A percentile compares a stretch with the other conserved stretches of the same genome.
These are phyloP conservation scores for Vulpes ferrilata DNA, from an alignment of 2,113 vertebrate genomes.

Conservation along the genomic window DNA sequence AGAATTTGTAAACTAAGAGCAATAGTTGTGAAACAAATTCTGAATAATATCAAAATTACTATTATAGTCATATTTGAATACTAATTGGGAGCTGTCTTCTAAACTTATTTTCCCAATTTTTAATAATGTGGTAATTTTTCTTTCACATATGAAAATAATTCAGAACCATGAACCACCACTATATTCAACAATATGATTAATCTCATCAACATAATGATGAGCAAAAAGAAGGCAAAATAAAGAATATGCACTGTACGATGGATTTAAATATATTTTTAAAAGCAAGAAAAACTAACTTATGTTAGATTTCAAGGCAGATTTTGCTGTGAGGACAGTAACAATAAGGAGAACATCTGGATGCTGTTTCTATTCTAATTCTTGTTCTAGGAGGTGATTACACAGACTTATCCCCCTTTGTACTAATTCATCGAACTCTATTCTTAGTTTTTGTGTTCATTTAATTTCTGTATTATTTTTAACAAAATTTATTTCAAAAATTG, in stretches of 20 bases:
- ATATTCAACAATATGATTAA: not conserved
- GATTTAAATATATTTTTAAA: not conserved
- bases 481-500: not conserved
- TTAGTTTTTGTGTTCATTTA: not conserved
- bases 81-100: not conserved
- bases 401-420: not conserved
- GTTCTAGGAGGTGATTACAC: not conserved
- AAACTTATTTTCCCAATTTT: not conserved
- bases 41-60: slow-evolving; percentile 31
- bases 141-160: slow-evolving; percentile 14
- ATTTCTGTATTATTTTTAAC: not conserved
- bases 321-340: not conserved
- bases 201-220: not conserved
- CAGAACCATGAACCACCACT: not conserved
- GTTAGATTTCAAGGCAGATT: not conserved
- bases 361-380: not conserved
- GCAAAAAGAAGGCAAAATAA: not conserved
- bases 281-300: not conserved
- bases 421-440: not conserved
- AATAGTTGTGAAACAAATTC: slow-evolving; percentile 73
- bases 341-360: not conserved
- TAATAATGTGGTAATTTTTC: not conserved
- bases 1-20: slow-evolving; percentile 59
- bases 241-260: not conserved
- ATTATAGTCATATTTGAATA: not conserved